Conservation (phyloP, 1,140 invertebrate species). For the Aphelenchoides fujianensis region DNA sequence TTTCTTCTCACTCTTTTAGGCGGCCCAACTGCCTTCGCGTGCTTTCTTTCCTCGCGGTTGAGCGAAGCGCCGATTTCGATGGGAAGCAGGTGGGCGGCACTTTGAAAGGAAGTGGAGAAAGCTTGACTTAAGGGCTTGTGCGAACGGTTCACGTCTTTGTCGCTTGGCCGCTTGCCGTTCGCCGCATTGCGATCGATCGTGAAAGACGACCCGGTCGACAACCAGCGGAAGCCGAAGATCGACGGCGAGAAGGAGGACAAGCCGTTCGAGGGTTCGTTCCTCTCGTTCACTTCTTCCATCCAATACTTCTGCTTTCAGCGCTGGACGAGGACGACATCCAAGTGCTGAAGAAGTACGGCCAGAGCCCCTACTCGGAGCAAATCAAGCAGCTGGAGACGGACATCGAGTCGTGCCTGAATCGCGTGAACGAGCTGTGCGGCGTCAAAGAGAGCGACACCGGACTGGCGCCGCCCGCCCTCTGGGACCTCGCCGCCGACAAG, state of each 20-base stretch:
- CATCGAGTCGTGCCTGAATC: conserved; percentile 88
- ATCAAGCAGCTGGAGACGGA: conserved; percentile 93
- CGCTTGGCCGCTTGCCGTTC: too few species aligned
- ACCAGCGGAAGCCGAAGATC: conserved; percentile 85
- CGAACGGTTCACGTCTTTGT: too few species aligned
- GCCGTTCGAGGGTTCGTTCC: conserved; percentile 33
- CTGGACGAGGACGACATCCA: conserved; percentile 97
- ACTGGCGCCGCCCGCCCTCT: conserved; percentile 90
- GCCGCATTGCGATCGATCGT: too few species aligned
- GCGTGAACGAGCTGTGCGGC: conserved; percentile 90
- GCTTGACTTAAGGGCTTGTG: too few species aligned
- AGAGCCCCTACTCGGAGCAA: conserved; percentile 93
- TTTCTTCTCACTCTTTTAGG: too few species aligned
- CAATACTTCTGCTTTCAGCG: conserved; percentile 74
- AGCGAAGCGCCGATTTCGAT: too few species aligned
- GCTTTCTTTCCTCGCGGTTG: too few species aligned
- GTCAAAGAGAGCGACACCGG: conserved; percentile 74
- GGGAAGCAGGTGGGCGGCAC: too few species aligned
- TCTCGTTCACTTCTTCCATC: neutral
- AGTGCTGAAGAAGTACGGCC: conserved; percentile 91
- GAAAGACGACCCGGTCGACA: conserved; percentile 92
- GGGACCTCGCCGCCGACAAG: conserved; percentile 99
- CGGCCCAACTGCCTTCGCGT: too few species aligned
- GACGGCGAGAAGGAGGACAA: conserved; percentile 57
- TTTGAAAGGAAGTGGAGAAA: too few species aligned